These are phyloP conservation scores for Lamprotornis superbus DNA, from an alignment of 2,113 vertebrate species.

Conservation along the genomic window DNA sequence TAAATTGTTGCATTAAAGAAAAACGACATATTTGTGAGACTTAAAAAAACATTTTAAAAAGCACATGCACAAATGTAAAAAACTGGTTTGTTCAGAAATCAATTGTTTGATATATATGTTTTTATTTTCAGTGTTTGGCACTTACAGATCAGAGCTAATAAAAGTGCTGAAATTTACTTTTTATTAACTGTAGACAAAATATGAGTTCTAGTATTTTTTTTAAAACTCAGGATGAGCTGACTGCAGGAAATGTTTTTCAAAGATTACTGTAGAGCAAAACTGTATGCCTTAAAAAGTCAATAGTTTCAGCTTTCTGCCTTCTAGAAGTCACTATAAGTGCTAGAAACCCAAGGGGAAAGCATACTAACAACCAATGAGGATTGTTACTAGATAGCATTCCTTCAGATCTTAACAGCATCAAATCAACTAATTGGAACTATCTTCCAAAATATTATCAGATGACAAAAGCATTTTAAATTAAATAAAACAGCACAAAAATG, in stretches of 20 bases:
- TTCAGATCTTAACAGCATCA: background rate
- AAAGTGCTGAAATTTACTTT: background rate
- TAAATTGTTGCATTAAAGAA: background rate
- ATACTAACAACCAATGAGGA: background rate
- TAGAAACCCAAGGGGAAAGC: background rate
- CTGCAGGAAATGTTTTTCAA: background rate
- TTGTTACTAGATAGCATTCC: background rate
- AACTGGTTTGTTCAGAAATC: background rate
- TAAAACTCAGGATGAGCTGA: background rate
- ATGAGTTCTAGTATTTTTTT: background rate
- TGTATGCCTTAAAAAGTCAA: background rate
- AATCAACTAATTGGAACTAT: background rate
- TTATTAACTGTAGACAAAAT: background rate
- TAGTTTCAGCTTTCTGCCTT: background rate
- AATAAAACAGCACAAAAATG: background rate
- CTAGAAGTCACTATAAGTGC: background rate
- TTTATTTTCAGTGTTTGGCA: background rate
- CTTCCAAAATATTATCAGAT: background rate
- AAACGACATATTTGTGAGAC: background rate
- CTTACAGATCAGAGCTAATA: background rate
- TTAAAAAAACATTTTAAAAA: background rate
- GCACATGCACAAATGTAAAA: background rate
- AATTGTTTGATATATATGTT: background rate
- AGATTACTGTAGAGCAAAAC: background rate
- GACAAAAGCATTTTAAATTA: background rate